Conservation (phyloP, 1,140 invertebrate genomes). For the Calephelis nemesis region DNA sequence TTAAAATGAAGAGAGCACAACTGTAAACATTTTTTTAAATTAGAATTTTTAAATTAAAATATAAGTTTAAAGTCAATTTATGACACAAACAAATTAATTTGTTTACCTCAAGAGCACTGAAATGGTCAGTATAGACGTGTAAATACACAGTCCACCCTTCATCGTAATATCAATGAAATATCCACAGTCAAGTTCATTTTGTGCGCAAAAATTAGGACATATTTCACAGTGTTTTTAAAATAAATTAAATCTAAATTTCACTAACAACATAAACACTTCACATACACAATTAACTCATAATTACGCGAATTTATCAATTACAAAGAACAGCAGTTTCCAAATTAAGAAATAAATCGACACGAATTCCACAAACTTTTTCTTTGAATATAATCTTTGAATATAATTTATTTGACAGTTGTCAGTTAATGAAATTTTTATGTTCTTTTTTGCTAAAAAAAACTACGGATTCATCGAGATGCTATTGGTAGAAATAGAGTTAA, state of each 20-base stretch:
- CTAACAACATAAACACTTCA: conserved; percentile 32
- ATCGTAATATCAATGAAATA: conserved; percentile 77
- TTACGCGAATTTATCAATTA: conserved; percentile 9
- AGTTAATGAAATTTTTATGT: conserved; percentile 45
- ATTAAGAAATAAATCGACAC: conserved; percentile 49
- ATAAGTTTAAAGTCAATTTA: conserved; percentile 6
- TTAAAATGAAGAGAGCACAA: conserved; percentile 69
- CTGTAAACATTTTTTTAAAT: conserved; percentile 39
- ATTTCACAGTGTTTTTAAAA: conserved; percentile 49
- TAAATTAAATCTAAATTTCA: conserved; percentile 37
- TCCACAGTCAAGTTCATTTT: conserved; percentile 74
- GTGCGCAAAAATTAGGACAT: conserved; percentile 66
- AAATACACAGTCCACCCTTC: conserved; percentile 79
- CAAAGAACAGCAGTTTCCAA: conserved; percentile 28
- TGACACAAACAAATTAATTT: conserved; percentile 17
- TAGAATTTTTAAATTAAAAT: not conserved
- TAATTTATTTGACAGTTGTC: conserved; percentile 65
- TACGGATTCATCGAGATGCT: conserved; percentile 20
- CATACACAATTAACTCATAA: conserved; percentile 14
- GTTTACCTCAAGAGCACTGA: conserved; percentile 79
- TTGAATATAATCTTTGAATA: conserved; percentile 47
- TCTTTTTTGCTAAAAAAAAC: conserved; percentile 26
- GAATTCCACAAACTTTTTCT: conserved; percentile 46
- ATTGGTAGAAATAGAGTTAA: conserved; percentile 42
- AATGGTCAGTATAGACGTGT: conserved; percentile 80